Base-by-base conservation (phyloP, 2,888 invertebrate species). In the Chrysina gloriosa region DNA sequence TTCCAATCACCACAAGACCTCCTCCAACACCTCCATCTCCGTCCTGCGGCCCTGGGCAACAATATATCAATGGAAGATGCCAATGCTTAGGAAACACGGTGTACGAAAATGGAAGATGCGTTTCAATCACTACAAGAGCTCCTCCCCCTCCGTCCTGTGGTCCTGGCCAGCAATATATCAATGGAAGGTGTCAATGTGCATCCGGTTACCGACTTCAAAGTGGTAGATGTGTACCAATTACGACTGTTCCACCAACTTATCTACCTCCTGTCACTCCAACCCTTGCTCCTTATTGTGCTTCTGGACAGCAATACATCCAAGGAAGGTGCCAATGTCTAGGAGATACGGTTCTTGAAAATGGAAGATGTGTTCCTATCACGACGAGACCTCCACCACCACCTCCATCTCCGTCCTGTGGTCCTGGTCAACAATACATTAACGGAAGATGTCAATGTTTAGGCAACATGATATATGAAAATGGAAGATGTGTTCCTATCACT, bases 331-430 rank as follows among this genome's bases (percentile, higher is more conserved):
- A 50, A 31, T 63, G 63, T 23, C n/a, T 21, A 45, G 23, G 9
- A 25, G 14, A 14, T 16, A 21, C 19, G 1, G 7, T n/a, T 3
- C 34, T 50, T 21, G 36, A 45, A 9, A 67, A 61, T 48, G 61
- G 67, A 1, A 29, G 42, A 63, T 66, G 66, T 19, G 48, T 48
- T 21, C 19, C 48, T 45, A 25, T 19, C 36, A 63, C 65, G 23
- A 65, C 70, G 7, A 67, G n/a, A n/a, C n/a, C n/a, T n/a, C n/a
- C n/a, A n/a, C n/a, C 63, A 36, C 54, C 52, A 3, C 47, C 47
- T 4, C 4, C 21, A 14, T 2, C 42, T 3, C 27, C 42, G 1
- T 34, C 34, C 21, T 67, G 68, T 42, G 11, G n/a, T 5, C 27
- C 25, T n/a, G 29, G 25, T 19, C 34, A 61, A 25, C 50, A 52